These are phyloP conservation scores for Amphibalanus amphitrite DNA, from an alignment of 1,140 invertebrate genomes.

Conservation along the genomic window DNA sequence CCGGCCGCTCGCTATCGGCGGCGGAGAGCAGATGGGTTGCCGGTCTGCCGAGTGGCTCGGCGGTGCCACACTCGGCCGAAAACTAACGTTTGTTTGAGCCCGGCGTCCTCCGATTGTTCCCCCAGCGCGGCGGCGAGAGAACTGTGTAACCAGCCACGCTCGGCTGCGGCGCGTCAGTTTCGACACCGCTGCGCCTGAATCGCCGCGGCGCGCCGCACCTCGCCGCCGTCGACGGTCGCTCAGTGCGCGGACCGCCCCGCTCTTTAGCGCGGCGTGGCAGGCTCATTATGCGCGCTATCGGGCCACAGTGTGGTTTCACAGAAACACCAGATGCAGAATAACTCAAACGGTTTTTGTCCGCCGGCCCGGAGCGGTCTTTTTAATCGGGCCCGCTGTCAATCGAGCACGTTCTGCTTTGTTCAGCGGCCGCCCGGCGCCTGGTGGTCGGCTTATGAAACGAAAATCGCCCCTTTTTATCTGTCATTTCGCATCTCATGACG, in stretches of 20 bases:
- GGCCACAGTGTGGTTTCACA: neutral
- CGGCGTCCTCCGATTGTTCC: too few species aligned
- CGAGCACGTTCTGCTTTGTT: neutral
- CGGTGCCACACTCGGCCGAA: neutral
- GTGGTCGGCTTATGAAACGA: neutral
- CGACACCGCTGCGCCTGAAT: neutral
- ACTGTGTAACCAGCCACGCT: too few species aligned
- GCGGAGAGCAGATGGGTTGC: neutral
- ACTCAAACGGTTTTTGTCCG: neutral
- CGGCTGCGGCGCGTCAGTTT: neutral
- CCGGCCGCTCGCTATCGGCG: too few species aligned
- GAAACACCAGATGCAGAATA: neutral
- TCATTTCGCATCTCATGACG: constrained; percentile 1
- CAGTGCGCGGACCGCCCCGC: too few species aligned
- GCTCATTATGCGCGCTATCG: neutral
- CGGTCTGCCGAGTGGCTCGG: too few species aligned
- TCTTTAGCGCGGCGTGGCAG: neutral
- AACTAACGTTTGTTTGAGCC: too few species aligned
- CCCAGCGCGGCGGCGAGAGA: too few species aligned
- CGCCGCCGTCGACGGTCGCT: neutral
- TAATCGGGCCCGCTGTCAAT: neutral
- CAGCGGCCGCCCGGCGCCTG: too few species aligned
- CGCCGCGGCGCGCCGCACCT: too few species aligned
- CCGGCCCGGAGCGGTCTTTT: neutral
- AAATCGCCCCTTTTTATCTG: neutral